A percentile compares a stretch with the other conserved stretches of the same genome.
Conservation (phyloP, 2,113 vertebrate genomes). For the Xiphophorus maculatus region DNA sequence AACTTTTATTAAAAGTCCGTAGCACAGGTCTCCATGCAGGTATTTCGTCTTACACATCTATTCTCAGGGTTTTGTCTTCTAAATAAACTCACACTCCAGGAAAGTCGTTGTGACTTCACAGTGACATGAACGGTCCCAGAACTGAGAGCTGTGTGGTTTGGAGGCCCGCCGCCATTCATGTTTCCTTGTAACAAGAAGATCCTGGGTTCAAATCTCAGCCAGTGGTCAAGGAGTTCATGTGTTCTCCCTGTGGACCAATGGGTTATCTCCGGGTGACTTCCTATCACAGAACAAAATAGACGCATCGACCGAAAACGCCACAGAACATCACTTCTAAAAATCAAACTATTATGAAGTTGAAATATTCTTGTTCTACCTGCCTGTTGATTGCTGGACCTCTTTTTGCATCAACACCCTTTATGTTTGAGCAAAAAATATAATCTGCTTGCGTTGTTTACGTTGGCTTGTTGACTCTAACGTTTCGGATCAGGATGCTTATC, state of each 20-base stretch:
- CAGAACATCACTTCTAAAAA: not conserved
- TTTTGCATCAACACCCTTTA: not conserved
- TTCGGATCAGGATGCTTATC: conserved; percentile 30
- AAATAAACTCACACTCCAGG: conserved; percentile 50
- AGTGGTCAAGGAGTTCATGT: too few relatives aligned
- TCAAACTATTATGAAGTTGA: not conserved
- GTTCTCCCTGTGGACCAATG: too few relatives aligned
- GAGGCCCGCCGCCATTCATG: conserved; percentile 41
- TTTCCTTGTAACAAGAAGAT: too few relatives aligned
- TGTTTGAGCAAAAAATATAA: not conserved
- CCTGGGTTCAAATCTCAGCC: too few relatives aligned
- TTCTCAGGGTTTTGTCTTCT: conserved; percentile 38
- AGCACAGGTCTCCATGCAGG: conserved; percentile 33
- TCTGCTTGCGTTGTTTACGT: not conserved
- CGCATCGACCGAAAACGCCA: not conserved
- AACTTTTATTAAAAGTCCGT: conserved; percentile 4
- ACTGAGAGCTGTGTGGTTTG: conserved; percentile 52
- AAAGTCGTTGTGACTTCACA: conserved; percentile 44
- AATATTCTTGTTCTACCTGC: not conserved
- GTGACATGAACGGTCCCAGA: conserved; percentile 30
- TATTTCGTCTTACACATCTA: conserved; percentile 38
- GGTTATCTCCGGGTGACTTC: too few relatives aligned
- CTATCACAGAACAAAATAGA: too few relatives aligned
- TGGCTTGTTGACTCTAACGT: not conserved
- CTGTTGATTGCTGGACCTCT: not conserved